These are phyloP conservation scores for Lerema accius DNA, from an alignment of 1,140 invertebrate species.

Conservation along the genomic window DNA sequence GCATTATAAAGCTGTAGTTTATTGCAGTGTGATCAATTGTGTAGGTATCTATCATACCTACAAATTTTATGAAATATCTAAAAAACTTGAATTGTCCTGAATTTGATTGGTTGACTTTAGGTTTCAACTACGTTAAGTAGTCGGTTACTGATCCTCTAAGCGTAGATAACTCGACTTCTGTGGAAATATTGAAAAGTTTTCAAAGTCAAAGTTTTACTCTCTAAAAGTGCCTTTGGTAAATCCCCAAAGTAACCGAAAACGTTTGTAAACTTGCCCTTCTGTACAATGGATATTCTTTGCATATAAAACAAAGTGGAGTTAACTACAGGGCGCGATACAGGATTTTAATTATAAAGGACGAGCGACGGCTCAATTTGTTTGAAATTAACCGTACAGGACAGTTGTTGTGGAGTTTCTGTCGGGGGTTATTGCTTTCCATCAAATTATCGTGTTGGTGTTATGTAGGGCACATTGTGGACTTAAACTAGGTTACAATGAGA, in stretches of 20 bases:
- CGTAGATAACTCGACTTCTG: too few relatives aligned
- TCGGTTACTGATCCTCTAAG: too few relatives aligned
- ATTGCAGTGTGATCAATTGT: too few relatives aligned
- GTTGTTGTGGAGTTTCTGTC: constrained; percentile 22
- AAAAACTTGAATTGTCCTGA: too few relatives aligned
- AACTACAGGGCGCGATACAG: constrained; percentile 33
- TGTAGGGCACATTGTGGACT: neutral
- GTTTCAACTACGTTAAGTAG: too few relatives aligned
- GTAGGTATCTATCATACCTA: too few relatives aligned
- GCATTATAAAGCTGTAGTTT: too few relatives aligned
- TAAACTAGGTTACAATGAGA: constrained; percentile 5
- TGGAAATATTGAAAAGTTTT: too few relatives aligned
- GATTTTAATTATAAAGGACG: constrained; percentile 30
- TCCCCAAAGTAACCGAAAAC: neutral
- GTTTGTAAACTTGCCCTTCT: neutral
- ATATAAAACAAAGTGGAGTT: constrained; percentile 30
- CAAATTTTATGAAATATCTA: too few relatives aligned
- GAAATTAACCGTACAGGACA: constrained; percentile 22
- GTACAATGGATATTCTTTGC: constrained; percentile 14
- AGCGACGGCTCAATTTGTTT: constrained; percentile 26
- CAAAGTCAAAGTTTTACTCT: too few relatives aligned
- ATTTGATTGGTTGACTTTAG: too few relatives aligned
- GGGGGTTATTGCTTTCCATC: constrained; percentile 4
- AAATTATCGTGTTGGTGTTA: constrained; percentile 1
- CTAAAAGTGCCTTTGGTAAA: too few relatives aligned